Evolutionary conservation across 2,113 vertebrate species (phyloP).

Genomic region (Gymnogyps californianus): DNA sequence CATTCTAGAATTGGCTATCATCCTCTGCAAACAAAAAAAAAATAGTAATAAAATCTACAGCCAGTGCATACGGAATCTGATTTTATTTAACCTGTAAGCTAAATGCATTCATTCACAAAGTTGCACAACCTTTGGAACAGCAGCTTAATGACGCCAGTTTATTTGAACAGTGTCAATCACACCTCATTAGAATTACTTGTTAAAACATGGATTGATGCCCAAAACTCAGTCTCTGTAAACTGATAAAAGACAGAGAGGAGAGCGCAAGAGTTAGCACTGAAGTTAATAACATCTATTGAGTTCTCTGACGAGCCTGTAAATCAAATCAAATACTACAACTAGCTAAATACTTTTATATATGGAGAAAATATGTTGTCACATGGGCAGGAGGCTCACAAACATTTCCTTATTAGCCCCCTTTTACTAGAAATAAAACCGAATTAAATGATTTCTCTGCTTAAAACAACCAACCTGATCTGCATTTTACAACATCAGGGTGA

Average conservation of each 20-base stretch:
- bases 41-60: neutral
- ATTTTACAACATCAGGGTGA: conserved; percentile 25
- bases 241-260: neutral
- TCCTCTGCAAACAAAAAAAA: neutral
- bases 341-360: neutral
- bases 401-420: conserved; percentile 50
- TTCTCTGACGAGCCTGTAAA: conserved; percentile 9
- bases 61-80: neutral
- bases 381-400: conserved; percentile 40
- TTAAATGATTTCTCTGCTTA: conserved; percentile 52
- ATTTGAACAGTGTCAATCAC: conserved; percentile 19
- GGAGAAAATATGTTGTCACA: neutral
- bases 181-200: conserved; percentile 37
- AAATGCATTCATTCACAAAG: neutral
- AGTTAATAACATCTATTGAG: conserved; percentile 25
- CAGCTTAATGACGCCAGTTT: neutral
- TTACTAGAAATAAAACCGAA: conserved; percentile 66
- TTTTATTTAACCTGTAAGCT: neutral
- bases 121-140: neutral
- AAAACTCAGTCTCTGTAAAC: neutral
- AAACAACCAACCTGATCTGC: conserved; percentile 28
- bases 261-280: neutral
- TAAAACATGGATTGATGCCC: conserved; percentile 39
- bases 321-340: conserved; percentile 18
- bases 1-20: neutral